Conservation (phyloP, 2,113 vertebrate species). For the Saccopteryx leptura region DNA sequence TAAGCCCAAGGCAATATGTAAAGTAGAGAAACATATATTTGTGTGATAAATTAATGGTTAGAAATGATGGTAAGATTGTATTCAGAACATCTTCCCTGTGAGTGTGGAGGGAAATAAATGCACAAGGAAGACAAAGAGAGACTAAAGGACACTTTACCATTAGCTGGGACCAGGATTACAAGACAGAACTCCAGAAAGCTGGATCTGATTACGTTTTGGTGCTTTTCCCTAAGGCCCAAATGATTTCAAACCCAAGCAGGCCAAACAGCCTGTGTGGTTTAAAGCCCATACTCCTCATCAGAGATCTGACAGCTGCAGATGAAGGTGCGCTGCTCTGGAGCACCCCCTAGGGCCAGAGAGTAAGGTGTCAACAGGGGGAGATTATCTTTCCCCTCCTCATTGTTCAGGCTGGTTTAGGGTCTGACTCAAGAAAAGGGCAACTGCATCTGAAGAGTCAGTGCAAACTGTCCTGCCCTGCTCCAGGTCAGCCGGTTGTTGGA, state of each 20-base stretch:
- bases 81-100: neutral
- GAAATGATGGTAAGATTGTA: neutral
- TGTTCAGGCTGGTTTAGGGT: neutral
- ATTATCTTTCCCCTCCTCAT: neutral
- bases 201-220: neutral
- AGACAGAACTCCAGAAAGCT: neutral
- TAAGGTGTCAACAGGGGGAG: neutral
- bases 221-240: neutral
- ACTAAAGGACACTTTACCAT: neutral
- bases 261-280: neutral
- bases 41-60: neutral
- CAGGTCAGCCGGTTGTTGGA: neutral
- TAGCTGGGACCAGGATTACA: neutral
- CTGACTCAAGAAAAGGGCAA: neutral
- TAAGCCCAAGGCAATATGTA: neutral
- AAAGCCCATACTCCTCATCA: neutral
- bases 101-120: neutral
- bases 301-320: neutral
- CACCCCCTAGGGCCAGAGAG: neutral
- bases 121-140: neutral
- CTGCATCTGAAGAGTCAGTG: neutral
- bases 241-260: slow-evolving; percentile 22
- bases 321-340: neutral
- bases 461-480: neutral
- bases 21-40: neutral